Conservation (phyloP, 1,140 invertebrate species). For the Leptestheria dahalacensis region DNA sequence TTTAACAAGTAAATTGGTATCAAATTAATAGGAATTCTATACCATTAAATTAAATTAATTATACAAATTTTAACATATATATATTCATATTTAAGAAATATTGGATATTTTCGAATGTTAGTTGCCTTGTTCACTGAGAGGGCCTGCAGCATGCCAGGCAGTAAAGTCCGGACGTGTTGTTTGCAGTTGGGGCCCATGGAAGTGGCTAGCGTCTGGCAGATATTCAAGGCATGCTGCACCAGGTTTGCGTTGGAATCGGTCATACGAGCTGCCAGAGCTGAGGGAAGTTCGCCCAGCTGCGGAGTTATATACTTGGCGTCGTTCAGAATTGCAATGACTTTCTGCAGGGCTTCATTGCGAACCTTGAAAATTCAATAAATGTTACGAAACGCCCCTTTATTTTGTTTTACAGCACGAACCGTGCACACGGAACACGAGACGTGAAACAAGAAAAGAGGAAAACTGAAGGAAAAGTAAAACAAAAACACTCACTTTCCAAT, state of each 20-base stretch:
- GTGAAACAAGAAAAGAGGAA: background rate
- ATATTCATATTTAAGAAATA: too few relatives aligned
- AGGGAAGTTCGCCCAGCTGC: constrained; percentile 64
- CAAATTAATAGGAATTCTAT: too few relatives aligned
- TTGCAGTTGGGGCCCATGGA: constrained; percentile 68
- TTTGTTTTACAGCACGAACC: background rate
- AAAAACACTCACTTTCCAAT: constrained; percentile 62
- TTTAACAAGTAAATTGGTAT: too few relatives aligned
- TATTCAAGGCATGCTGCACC: constrained; percentile 58
- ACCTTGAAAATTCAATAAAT: constrained; percentile 33
- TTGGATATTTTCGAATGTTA: constrained; percentile 6
- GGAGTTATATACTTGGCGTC: constrained; percentile 65
- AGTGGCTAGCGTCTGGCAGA: constrained; percentile 60
- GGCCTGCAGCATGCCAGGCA: constrained; percentile 65
- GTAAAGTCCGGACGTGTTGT: constrained; percentile 58
- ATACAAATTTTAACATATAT: too few relatives aligned
- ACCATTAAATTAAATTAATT: too few relatives aligned
- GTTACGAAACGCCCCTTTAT: background rate
- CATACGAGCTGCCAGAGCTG: constrained; percentile 54
- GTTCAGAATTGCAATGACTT: constrained; percentile 53
- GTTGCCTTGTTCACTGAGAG: constrained; percentile 52
- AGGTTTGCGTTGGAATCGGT: constrained; percentile 84
- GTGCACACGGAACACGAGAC: background rate
- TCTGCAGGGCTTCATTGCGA: constrained; percentile 64
- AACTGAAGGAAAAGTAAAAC: too few relatives aligned